Evolutionary conservation across 2,888 invertebrate genomes (phyloP).

Genomic region (Luperina testacea): DNA sequence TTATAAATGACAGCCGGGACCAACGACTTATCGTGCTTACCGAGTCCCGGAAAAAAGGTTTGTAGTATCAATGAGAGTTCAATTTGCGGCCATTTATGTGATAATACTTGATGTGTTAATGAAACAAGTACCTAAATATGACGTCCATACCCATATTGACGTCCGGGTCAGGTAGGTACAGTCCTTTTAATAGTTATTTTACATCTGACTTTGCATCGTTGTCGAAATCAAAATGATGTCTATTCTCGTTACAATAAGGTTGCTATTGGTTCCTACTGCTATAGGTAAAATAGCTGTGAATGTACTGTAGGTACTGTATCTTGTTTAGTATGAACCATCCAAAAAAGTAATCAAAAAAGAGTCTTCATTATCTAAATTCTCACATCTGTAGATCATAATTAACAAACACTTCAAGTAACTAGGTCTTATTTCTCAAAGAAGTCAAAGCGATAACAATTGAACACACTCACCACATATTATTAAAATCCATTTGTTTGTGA

Average conservation of each 20-base stretch:
- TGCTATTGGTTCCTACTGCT: no score
- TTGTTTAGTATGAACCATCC: no score
- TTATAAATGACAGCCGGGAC: neutral
- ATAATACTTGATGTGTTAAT: neutral
- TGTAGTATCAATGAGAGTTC: neutral
- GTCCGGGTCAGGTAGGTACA: neutral
- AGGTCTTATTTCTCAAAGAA: neutral
- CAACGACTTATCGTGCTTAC: neutral
- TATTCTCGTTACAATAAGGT: no score
- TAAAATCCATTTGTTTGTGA: conserved; percentile 69
- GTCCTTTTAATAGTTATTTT: no score
- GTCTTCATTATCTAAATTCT: neutral
- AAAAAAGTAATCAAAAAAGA: no score
- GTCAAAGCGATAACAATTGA: conserved; percentile 11
- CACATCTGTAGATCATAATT: conserved; percentile 11
- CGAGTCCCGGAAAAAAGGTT: neutral
- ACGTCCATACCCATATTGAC: neutral
- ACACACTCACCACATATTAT: conserved; percentile 26
- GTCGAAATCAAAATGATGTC: no score
- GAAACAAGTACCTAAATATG: no score
- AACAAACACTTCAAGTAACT: neutral
- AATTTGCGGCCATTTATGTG: neutral
- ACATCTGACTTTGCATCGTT: no score
- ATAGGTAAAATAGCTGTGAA: no score
- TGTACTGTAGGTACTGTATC: no score